Conservation (phyloP, 2,113 vertebrate genomes). For the Echinops telfairi region DNA sequence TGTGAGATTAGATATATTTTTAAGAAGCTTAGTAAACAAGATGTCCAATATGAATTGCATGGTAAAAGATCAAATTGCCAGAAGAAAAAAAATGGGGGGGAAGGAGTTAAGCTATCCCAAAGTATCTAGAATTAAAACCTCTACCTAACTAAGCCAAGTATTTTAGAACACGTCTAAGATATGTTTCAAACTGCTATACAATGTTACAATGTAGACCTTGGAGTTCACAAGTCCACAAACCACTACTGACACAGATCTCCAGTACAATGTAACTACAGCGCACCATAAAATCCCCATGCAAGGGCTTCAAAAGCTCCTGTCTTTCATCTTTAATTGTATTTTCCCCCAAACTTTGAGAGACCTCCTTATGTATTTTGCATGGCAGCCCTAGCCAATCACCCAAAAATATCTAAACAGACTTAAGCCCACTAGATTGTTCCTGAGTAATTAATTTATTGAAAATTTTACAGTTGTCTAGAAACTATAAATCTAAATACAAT, state of each 20-base stretch:
- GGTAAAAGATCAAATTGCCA: slow-evolving; percentile 38
- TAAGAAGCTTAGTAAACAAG: slow-evolving; percentile 57
- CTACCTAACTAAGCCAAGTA: neutral
- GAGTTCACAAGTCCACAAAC: neutral
- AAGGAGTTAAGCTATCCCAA: slow-evolving; percentile 1
- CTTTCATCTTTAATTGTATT: no score
- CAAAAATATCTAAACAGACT: slow-evolving; percentile 50
- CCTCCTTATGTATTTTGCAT: neutral
- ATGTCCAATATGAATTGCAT: neutral
- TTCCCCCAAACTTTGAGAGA: no score
- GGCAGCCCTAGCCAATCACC: slow-evolving; percentile 36
- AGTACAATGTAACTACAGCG: neutral
- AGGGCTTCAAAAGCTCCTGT: no score
- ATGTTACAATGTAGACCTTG: neutral
- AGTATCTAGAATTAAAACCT: slow-evolving; percentile 53
- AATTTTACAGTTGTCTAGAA: slow-evolving; percentile 12
- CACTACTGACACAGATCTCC: neutral
- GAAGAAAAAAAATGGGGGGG: neutral
- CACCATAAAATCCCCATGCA: neutral
- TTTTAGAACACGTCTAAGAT: slow-evolving; percentile 25
- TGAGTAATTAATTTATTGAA: slow-evolving; percentile 3
- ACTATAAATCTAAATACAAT: slow-evolving; percentile 25
- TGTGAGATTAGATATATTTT: slow-evolving; percentile 41
- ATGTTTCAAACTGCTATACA: slow-evolving; percentile 26
- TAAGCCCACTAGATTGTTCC: neutral